A percentile compares a stretch with the other conserved stretches of the same genome.
phyloP scores from a whole-genome alignment of 2,888 invertebrate species.

The Metopia argyrocephala region DNA sequence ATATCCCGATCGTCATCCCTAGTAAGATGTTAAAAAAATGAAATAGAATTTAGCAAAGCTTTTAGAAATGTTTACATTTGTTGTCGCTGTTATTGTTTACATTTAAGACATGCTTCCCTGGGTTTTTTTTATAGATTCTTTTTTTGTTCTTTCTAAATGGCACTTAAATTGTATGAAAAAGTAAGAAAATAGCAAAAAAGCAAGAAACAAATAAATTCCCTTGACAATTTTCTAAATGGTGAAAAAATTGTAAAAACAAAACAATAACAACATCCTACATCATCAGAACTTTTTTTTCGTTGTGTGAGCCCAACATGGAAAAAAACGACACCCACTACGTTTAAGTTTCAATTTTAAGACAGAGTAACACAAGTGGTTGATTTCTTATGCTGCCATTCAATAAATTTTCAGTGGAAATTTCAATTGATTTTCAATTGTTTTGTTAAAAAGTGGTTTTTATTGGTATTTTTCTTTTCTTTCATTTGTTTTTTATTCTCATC shows the following conservation, averaged over 20 bases:
- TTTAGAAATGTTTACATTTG: constrained; percentile 64
- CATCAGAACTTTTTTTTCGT: too few relatives aligned
- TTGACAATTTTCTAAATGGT: constrained; percentile 61
- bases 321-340: background rate
- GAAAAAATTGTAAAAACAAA: constrained; percentile 51
- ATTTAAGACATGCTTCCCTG: constrained; percentile 48
- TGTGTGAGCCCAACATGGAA: background rate
- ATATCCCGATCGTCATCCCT: too few relatives aligned
- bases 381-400: constrained; percentile 36
- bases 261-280: constrained; percentile 24
- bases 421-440: constrained; percentile 64
- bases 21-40: too few relatives aligned
- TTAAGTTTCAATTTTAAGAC: background rate
- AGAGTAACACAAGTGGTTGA: constrained; percentile 48
- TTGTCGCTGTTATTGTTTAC: constrained; percentile 61
- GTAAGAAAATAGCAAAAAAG: background rate
- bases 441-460: constrained; percentile 55
- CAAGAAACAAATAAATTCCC: constrained; percentile 48
- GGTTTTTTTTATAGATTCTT: background rate
- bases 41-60: constrained; percentile 43
- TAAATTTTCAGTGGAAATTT: constrained; percentile 31
- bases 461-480: constrained; percentile 25
- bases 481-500: background rate
- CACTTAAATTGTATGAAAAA: constrained; percentile 11
- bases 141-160: background rate